A percentile compares a stretch with the other conserved stretches of the same genome.
These are phyloP conservation scores for Drosophila prostipennis DNA, from an alignment of 2,888 invertebrate species.

Conservation along the genomic window DNA sequence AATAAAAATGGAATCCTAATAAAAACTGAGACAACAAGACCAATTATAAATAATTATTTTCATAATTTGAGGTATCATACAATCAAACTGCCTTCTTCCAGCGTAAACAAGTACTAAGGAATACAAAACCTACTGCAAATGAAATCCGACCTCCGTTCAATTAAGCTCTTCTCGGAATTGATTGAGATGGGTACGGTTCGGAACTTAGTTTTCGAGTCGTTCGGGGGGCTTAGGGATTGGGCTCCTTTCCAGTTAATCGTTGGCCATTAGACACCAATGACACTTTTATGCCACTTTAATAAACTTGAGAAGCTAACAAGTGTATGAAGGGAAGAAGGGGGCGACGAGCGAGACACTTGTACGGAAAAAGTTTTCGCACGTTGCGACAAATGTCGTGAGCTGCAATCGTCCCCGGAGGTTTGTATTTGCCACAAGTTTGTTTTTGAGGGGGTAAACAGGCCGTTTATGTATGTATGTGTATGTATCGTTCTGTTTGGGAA, in stretches of 20 bases:
- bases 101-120: no score
- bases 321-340: slow-evolving; percentile 1
- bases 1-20: no score
- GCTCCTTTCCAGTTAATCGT: slow-evolving; percentile 68
- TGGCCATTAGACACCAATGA: slow-evolving; percentile 74
- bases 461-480: slow-evolving; percentile 10
- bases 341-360: slow-evolving; percentile 45
- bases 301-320: slow-evolving; percentile 65
- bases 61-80: no score
- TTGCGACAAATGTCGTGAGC: slow-evolving; percentile 64
- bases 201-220: slow-evolving; percentile 4
- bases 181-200: not conserved
- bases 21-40: no score
- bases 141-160: slow-evolving; percentile 5
- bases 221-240: slow-evolving; percentile 11
- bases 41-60: no score
- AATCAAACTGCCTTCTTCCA: no score
- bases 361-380: slow-evolving; percentile 68
- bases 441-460: slow-evolving; percentile 4
- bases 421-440: slow-evolving; percentile 46
- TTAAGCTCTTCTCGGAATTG: slow-evolving; percentile 10
- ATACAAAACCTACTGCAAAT: not conserved
- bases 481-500: not conserved
- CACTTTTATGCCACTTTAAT: slow-evolving; percentile 81
- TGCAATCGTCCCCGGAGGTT: slow-evolving; percentile 53